phyloP scores from a whole-genome alignment of 2,797 vertebrate species.

The Lithobates sylvaticus region DNA sequence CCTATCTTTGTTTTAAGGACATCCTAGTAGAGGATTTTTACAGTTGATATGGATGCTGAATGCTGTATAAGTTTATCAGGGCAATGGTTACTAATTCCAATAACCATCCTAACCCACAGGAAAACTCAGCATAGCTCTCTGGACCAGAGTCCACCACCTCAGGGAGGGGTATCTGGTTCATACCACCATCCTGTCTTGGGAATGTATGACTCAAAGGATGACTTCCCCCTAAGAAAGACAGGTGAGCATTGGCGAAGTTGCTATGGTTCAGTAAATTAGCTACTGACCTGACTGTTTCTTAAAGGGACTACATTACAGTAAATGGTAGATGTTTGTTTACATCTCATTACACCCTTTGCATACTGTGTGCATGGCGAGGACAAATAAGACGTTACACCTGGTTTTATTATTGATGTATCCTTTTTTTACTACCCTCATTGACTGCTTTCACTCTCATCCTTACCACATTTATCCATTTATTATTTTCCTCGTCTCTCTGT shows the following conservation, averaged over 20 bases:
- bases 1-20: too few species aligned
- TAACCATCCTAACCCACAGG: conserved; percentile 71
- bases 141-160: conserved; percentile 97
- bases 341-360: background rate
- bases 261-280: background rate
- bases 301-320: too few species aligned
- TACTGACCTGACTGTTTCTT: too few species aligned
- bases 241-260: conserved; percentile 72
- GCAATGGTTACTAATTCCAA: background rate
- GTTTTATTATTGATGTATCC: conserved; percentile 3
- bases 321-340: background rate
- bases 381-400: conserved; percentile 13
- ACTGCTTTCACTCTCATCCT: conserved; percentile 12
- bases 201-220: conserved; percentile 94
- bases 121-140: conserved; percentile 98
- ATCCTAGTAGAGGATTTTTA: too few species aligned
- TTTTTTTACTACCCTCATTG: conserved; percentile 6
- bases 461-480: conserved; percentile 13
- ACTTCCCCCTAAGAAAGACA: conserved; percentile 98
- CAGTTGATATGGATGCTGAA: background rate
- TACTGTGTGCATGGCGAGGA: background rate
- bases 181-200: conserved; percentile 94
- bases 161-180: conserved; percentile 86
- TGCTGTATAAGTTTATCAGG: background rate
- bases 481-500: background rate